A percentile compares a stretch with the other conserved stretches of the same genome.
These are phyloP conservation scores for Drosophila anomalata DNA, from an alignment of 2,888 invertebrate genomes.

Conservation along the genomic window DNA sequence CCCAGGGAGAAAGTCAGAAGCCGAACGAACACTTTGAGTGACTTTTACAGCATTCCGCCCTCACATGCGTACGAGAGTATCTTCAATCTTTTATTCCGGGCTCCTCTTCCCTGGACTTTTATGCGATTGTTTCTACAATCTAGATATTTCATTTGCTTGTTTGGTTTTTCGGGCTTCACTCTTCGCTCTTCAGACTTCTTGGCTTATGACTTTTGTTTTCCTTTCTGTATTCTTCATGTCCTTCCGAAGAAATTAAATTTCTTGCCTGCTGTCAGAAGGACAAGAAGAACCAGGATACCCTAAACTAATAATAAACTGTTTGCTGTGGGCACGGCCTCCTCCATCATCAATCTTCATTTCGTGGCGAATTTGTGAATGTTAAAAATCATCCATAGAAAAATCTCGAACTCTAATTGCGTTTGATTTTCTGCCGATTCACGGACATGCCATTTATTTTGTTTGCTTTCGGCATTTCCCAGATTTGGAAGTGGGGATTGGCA, in stretches of 20 bases:
- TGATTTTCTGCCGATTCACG: conserved; percentile 62
- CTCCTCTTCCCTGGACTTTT: conserved; percentile 36
- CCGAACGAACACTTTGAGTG: conserved; percentile 56
- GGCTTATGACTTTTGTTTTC: conserved; percentile 72
- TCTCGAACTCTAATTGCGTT: conserved; percentile 71
- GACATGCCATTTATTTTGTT: conserved; percentile 56
- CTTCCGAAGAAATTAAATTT: conserved; percentile 66
- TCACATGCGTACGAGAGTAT: conserved; percentile 51
- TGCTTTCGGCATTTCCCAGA: background rate
- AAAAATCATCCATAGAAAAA: conserved; percentile 49
- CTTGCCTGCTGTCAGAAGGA: conserved; percentile 7
- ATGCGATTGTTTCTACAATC: conserved; percentile 60
- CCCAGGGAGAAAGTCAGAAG: conserved; percentile 61
- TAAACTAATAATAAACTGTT: conserved; percentile 67
- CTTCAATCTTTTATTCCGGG: conserved; percentile 34
- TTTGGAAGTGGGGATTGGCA: background rate
- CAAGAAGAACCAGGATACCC: conserved; percentile 6
- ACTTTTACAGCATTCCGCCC: conserved; percentile 70
- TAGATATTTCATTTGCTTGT: conserved; percentile 64
- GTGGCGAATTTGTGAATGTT: conserved; percentile 41
- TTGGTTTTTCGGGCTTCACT: conserved; percentile 12
- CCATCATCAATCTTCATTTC: conserved; percentile 79
- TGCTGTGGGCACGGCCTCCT: background rate
- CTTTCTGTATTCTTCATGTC: conserved; percentile 3
- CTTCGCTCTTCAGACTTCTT: conserved; percentile 27